These are phyloP conservation scores for Dromiciops gliroides DNA, from an alignment of 2,113 vertebrate species.

Conservation along the genomic window DNA sequence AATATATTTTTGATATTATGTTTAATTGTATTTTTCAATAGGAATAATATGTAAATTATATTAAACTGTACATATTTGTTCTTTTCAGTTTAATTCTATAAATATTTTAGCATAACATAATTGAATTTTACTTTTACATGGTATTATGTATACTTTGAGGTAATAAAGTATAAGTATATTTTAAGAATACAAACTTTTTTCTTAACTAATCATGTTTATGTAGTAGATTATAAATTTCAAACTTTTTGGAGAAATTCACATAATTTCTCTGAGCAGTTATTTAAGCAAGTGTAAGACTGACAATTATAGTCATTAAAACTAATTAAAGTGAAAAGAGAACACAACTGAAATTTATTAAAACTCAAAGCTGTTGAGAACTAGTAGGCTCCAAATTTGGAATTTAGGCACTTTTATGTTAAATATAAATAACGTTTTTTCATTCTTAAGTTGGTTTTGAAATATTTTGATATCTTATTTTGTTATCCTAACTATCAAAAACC, in stretches of 20 bases:
- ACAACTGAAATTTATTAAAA: conserved; percentile 9
- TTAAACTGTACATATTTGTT: not conserved
- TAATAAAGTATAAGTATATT: not conserved
- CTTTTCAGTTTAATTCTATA: conserved; percentile 26
- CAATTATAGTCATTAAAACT: not conserved
- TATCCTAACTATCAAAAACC: conserved; percentile 10
- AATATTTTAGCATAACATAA: not conserved
- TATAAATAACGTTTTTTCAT: not conserved
- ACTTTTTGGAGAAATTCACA: not conserved
- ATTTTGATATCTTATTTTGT: not conserved
- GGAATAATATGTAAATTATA: conserved; percentile 4
- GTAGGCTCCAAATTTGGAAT: not conserved
- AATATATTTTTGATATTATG: not conserved
- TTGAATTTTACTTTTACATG: conserved; percentile 19
- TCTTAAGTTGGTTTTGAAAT: not conserved
- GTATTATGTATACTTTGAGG: not conserved
- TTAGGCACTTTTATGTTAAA: not conserved
- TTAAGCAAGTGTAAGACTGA: not conserved
- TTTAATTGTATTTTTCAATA: not conserved
- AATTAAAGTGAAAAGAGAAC: not conserved
- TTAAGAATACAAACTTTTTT: not conserved
- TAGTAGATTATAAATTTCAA: conserved; percentile 24
- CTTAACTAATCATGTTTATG: conserved; percentile 25
- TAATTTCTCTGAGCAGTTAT: not conserved
- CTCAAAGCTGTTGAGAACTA: not conserved